Base-by-base conservation (phyloP, 2,888 invertebrate species). In the Cacoxenus indagator region DNA sequence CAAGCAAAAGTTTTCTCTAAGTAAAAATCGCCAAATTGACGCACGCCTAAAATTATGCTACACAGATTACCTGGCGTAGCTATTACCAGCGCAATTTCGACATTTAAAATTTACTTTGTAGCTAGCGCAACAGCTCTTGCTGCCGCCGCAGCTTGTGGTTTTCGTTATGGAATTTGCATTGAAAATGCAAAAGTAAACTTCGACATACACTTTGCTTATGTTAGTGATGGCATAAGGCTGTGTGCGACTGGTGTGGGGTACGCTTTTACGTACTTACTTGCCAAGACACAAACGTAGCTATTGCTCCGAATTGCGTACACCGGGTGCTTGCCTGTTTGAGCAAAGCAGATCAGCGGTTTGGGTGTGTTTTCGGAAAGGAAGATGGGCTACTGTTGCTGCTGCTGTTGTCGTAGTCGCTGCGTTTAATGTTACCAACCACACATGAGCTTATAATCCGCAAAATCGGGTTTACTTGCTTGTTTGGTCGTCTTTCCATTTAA, bases 351-450 rank as follows among this genome's bases (percentile, higher is more conserved):
- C 9, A 19, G 51, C 22, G 51, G 51, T 19, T 51, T 51, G 17
- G 8, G 8, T 3, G 22, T 11, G 22, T 51, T 51, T 51, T 4
- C 11, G 22, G 1, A 9, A 9, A 22, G 51, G n/a, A n/a, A n/a
- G n/a, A n/a, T n/a, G n/a, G n/a, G n/a, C n/a, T n/a, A 22, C 22
- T 19, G 17, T 48, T 48, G 17, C 48, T 48, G 17, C 19, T 51
- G 22, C 22, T 22, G 51, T 19, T 22, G 22, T 19, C 22, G 22
- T 22, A 17, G 3, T 17, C 17, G 9, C 26, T 55, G 37, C 57
- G 45, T 26, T 43, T 27, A 37, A 65, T 24, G 43, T 65, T 54
- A 55, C 55, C 61, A 65, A 24, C 14, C 29, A 27, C 55, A 55
- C 22, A 22, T 51, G 51, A 19, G 51, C 22, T 43, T n/a, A n/a